These are phyloP conservation scores for Ammospiza caudacuta DNA, from an alignment of 2,113 vertebrate genomes.

Conservation along the genomic window DNA sequence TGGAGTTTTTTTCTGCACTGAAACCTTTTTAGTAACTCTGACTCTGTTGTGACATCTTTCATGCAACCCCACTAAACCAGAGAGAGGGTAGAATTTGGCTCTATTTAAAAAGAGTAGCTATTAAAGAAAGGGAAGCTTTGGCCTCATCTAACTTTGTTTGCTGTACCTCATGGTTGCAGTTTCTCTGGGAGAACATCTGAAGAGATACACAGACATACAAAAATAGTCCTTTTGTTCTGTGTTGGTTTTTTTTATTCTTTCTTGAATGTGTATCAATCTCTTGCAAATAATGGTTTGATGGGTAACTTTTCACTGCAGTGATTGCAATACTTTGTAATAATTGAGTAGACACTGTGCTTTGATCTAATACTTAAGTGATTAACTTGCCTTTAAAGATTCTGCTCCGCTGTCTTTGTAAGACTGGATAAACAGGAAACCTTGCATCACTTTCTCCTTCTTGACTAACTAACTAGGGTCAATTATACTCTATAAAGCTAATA, in stretches of 20 bases:
- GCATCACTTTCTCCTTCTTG: conserved; percentile 8
- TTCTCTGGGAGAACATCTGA: neutral
- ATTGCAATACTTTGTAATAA: conserved; percentile 3
- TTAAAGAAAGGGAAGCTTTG: neutral
- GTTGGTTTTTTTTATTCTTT: neutral
- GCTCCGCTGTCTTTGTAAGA: neutral
- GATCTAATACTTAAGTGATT: neutral
- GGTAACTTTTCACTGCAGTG: neutral
- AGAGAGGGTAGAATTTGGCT: neutral
- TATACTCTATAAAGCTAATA: neutral
- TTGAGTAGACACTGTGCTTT: neutral
- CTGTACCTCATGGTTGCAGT: neutral
- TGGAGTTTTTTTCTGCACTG: neutral
- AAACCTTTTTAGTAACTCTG: neutral
- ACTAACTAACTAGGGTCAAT: conserved; percentile 6
- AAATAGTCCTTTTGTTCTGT: neutral
- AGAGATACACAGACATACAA: neutral
- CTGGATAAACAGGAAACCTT: conserved; percentile 43
- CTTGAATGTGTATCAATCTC: neutral
- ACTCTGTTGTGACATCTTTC: neutral
- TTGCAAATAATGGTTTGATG: neutral
- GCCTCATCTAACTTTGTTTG: neutral
- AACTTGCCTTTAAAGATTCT: neutral
- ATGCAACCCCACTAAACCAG: neutral
- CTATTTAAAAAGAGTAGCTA: neutral